A percentile compares a stretch with the other conserved stretches of the same genome.
Conservation (phyloP, 2,888 invertebrate genomes). For the Conops quadrifasciatus region DNA sequence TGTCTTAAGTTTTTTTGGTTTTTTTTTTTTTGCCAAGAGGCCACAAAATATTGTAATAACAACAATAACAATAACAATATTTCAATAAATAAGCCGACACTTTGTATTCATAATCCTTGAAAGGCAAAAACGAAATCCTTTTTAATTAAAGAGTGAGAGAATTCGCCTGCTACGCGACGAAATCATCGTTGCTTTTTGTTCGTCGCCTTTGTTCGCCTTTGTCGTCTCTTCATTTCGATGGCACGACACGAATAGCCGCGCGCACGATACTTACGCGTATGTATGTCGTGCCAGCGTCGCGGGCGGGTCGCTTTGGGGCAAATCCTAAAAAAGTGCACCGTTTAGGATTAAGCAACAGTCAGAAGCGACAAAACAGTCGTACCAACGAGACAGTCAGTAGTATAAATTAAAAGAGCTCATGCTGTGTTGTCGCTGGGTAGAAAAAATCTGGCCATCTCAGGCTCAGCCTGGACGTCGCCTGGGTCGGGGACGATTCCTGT, state of each 20-base stretch:
- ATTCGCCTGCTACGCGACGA: conserved; percentile 5
- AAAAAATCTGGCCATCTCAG: not conserved
- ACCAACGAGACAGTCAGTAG: conserved; percentile 9
- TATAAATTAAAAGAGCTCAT: conserved; percentile 28
- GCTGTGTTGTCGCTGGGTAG: conserved; percentile 26
- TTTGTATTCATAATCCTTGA: conserved; percentile 15
- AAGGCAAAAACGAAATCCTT: conserved; percentile 10
- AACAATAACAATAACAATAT: conserved; percentile 17
- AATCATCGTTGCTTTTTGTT: too few species aligned
- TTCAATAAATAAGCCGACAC: conserved; percentile 29
- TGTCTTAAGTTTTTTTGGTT: not conserved
- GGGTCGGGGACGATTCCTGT: too few species aligned
- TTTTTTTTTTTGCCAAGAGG: not conserved
- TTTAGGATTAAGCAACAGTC: conserved; percentile 11
- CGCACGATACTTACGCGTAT: too few species aligned
- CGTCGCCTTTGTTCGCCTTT: too few species aligned
- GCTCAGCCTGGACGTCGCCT: too few species aligned
- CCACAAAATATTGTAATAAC: conserved; percentile 3
- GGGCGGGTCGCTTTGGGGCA: not conserved
- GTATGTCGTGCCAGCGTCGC: too few species aligned
- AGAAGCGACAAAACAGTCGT: conserved; percentile 17
- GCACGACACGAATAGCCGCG: too few species aligned
- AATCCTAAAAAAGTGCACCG: conserved; percentile 2
- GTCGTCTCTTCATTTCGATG: too few species aligned
- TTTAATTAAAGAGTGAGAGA: conserved; percentile 27